Evolutionary conservation across 92 coral and sea anemone genomes (phyloP), one percentile per base, ranked within the genome.

Genomic region (Isaurus tuberculatus): DNA sequence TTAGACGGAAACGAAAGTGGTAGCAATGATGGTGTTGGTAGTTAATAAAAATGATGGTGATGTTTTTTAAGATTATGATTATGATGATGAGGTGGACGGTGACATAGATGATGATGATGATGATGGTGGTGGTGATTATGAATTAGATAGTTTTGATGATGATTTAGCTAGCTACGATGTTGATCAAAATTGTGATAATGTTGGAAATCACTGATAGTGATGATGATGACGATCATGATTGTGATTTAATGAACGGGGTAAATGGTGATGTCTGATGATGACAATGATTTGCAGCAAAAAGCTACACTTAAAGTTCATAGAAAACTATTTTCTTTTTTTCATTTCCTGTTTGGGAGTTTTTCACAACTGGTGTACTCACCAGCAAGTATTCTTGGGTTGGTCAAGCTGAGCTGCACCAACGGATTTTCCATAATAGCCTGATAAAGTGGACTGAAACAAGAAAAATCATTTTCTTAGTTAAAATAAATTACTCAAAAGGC

Each of bases 351-450:
- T 2, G 16, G 51, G 16, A 31, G 26, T 22, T 10, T 3, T 9
- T 8, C 23, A 34, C n/a, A 30, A 71, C 13, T 9, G n/a, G n/a
- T n/a, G 16, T 1, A 70, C 92, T 72, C 82, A 95, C 98, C 98
- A 85, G 90, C 88, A 19, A 96, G 89, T 48, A 96, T 92, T 74
- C 99, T 72, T 14, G 98, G 94, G 31, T 96, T 96, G 58, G 92
- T 90, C 23, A 96, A 79, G 60, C 99, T 92, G 23, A 96, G 91
- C 63, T 96, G 99, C 11, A 96, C 99, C 72, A 91, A 84, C 2
- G 99, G 99, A 63, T 92, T 96, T 63, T 96, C 97, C 99, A 96
- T 96, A 30, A 96, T 96, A 14, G 99, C 99, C 65, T 92, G 93
- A 80, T 96, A 96, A 70, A 96, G 67, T 13, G 99, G 94, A 80